Evolutionary conservation across 1,140 invertebrate species (phyloP).

Genomic region (Lycorma delicatula): DNA sequence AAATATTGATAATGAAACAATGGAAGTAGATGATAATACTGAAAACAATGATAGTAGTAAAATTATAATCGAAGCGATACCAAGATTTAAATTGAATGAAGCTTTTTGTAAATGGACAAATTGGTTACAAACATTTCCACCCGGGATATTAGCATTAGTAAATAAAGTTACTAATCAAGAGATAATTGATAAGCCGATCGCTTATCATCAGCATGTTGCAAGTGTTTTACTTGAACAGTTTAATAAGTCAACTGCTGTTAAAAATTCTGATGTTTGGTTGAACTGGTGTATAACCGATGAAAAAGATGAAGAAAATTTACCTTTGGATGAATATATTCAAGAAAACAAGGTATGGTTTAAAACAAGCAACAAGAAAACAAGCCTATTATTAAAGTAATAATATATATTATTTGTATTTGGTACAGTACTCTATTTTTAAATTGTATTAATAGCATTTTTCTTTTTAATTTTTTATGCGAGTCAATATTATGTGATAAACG

Average conservation of each 20-base stretch:
- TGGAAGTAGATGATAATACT: not conserved
- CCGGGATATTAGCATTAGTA: not conserved
- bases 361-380: no score
- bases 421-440: no score
- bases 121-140: not conserved
- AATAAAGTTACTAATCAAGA: not conserved
- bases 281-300: not conserved
- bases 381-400: no score
- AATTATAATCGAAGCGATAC: not conserved
- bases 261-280: not conserved
- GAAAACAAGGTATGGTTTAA: no score
- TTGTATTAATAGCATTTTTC: no score
- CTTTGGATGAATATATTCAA: no score
- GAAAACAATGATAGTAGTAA: not conserved
- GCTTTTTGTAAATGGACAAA: not conserved
- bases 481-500: no score
- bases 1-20: not conserved
- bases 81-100: not conserved
- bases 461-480: no score
- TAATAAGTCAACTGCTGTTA: slow-evolving; percentile 1
- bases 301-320: not conserved
- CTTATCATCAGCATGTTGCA: not conserved
- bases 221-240: slow-evolving; percentile 3
- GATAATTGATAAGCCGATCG: not conserved
- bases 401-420: no score